phyloP scores from a whole-genome alignment of 2,797 vertebrate species.

The Simalia tracyae region DNA sequence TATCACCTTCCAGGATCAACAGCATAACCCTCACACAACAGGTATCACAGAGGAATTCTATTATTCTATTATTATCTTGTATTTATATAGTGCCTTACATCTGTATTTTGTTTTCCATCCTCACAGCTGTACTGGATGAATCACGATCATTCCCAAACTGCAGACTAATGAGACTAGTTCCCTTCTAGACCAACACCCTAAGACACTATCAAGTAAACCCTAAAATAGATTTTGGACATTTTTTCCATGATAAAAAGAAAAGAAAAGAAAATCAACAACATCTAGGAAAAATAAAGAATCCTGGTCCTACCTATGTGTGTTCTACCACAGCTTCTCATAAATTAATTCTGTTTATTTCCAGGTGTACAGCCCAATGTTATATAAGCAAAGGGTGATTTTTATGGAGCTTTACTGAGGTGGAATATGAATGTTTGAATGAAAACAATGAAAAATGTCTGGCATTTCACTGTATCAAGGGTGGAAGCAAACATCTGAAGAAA shows the following conservation, averaged over 20 bases:
- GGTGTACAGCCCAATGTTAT: background rate
- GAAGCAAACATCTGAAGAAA: slow-evolving; percentile 51
- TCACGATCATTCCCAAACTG: background rate
- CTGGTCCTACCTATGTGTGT: background rate
- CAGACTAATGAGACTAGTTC: background rate
- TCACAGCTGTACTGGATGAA: background rate
- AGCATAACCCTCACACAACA: background rate
- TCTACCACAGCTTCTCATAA: background rate
- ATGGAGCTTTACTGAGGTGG: background rate
- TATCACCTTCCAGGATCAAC: background rate
- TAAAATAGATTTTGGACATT: background rate
- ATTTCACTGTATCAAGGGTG: slow-evolving; percentile 7
- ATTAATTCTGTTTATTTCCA: background rate
- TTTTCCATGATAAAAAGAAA: background rate
- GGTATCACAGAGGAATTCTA: background rate
- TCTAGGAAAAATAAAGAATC: background rate
- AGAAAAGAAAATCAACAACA: background rate
- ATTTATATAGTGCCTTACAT: background rate
- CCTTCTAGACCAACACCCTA: background rate
- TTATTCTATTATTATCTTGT: background rate
- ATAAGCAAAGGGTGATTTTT: background rate
- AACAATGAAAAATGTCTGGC: slow-evolving; percentile 4
- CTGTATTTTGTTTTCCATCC: background rate
- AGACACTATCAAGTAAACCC: background rate
- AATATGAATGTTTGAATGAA: background rate